Percentiles rank a stretch among this genome's conserved stretches.
Conservation (phyloP, 2,888 invertebrate genomes). For the Acleris sparsana region DNA sequence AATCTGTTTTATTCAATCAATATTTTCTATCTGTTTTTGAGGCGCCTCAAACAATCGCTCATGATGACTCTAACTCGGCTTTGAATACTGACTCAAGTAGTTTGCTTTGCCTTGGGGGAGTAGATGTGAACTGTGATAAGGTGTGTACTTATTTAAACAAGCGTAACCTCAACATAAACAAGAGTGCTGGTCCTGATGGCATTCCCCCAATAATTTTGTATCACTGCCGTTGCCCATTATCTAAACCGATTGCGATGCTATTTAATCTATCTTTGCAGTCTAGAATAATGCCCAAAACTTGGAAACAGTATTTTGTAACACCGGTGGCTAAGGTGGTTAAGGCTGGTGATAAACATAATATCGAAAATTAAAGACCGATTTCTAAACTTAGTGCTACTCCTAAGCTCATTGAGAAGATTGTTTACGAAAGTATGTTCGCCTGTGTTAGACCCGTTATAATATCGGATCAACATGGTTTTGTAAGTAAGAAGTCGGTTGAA, state of each 20-base stretch:
- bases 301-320: neutral
- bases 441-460: neutral
- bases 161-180: neutral
- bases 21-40: constrained; percentile 23
- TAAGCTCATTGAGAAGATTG: neutral
- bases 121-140: neutral
- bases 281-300: neutral
- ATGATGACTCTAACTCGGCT: neutral
- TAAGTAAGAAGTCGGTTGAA: neutral
- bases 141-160: neutral
- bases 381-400: neutral
- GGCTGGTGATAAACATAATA: neutral
- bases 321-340: neutral
- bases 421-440: neutral
- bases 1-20: constrained; percentile 24
- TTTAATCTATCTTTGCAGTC: neutral
- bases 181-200: neutral
- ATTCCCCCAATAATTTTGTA: neutral
- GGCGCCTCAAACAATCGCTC: neutral
- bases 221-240: neutral
- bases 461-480: neutral
- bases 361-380: neutral
- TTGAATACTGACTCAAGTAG: neutral
- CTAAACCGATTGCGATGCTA: neutral
- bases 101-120: neutral